Base-by-base conservation (phyloP, 2,113 vertebrate genomes). In the Ardeotis arabs region DNA sequence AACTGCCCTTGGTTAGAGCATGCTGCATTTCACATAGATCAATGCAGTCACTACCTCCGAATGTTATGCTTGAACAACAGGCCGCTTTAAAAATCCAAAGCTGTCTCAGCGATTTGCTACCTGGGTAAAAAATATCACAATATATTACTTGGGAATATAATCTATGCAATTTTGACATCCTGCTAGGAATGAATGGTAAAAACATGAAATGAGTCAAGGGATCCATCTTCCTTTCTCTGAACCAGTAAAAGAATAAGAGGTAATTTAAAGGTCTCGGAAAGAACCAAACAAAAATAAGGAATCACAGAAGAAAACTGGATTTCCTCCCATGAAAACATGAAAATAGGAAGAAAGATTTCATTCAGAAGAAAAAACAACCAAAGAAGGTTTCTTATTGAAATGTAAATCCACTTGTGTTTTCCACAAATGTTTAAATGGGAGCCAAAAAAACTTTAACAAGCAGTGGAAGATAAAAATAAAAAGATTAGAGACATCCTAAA, bases 401-500 rank as follows among this genome's bases (percentile, higher is more conserved):
- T 25, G 76, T 49, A 89, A 96, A 94, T 90, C 35, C n/a, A 87
- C 52, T 80, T 92, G 75, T 67, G 35, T 90, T 88, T 93, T 93
- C 67, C 74, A 84, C 80, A 86, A 63, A 79, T 69, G 64, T 95
- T 88, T 45, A 80, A 93, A 76, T 53, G 58, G 19, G 25, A 90
- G 79, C 64, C 81, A 92, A 84, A 80, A 25, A 86, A 86, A 84
- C 8, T 47, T 89, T 89, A 80, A 87, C 23, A 92, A 84, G 74
- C 55, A 66, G 24, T 56, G 45, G 20, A 79, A 94, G 76, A 90
- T 85, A 86, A 93, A 94, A 95, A 82, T 62, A 87, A 94, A 93
- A 90, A 93, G 31, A 73, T 74, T 88, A 75, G 90, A 80, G 63
- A 25, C 70, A 89, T 95, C 81, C 89, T 94, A 90, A 89, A 93